Evolutionary conservation across 1,140 invertebrate species (phyloP), one percentile per base, ranked within the genome.

Genomic region (Ooceraea biroi): DNA sequence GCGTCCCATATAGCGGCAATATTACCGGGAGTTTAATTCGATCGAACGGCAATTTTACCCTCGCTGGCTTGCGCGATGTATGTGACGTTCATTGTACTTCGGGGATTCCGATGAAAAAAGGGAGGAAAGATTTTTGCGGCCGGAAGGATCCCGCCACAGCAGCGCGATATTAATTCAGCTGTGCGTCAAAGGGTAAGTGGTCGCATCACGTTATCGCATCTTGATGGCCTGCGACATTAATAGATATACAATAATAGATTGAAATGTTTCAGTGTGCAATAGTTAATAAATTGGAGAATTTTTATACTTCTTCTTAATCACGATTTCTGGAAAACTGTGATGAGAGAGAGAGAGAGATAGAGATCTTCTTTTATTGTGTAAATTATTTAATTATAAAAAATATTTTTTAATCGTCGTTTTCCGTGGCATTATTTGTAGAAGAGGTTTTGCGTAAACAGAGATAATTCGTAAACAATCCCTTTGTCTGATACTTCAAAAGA

Each of bases 41-140:
- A 94, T 93, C 90, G 90, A 92, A 90, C 87, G 85, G 85, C 90
- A 91, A 92, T 93, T 92, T 92, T 87, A 82, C 89, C 89, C 88
- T 52, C 87, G 85, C 89, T 85, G 87, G 84, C 78, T 90, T 87
- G 88, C 88, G 89, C 91, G 88, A 90, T 88, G 89, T 80, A 74
- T 77, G 84, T 92, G 86, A 91, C 92, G 91, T 93, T 90, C 90
- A 93, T 93, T 93, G 92, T 93, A 92, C 93, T 91, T 91, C 85
- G 73, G 90, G 89, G 92, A 93, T 90, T 91, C 50, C 65, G 57
- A 69, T n/a, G 36, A 73, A 50, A 46, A 72, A 19, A 22, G 61
- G 36, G 60, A 22, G 44, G 41, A 63, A 55, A 72, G 72, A 46
- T 57, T 58, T 60, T 50, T 44, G 61, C 8, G 44, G 12, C 12